A percentile compares a stretch with the other conserved stretches of the same genome.
Conservation (phyloP, 1,140 invertebrate species). For the Dolichoris vasculosae region DNA sequence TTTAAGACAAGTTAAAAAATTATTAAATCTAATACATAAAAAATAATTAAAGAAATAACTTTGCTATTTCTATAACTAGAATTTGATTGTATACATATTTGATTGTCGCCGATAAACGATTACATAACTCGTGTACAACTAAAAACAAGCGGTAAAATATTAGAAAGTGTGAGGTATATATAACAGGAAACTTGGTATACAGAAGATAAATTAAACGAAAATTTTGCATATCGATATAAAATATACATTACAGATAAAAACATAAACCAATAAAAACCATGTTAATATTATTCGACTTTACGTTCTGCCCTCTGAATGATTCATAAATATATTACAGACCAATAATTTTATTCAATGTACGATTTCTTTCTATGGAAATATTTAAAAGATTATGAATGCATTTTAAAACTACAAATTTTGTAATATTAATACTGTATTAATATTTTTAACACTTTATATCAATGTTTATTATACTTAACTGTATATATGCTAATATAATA, state of each 20-base stretch:
- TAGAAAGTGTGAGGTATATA: slow-evolving; percentile 26
- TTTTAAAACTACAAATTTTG: background rate
- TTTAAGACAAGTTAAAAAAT: background rate
- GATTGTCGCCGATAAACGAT: slow-evolving; percentile 23
- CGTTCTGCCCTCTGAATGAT: background rate
- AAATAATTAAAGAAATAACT: background rate
- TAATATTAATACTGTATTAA: background rate
- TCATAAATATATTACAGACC: slow-evolving; percentile 9
- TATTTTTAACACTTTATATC: background rate
- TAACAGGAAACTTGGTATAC: background rate
- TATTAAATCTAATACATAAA: background rate
- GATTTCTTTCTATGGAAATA: background rate
- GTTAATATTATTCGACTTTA: background rate
- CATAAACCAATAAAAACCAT: background rate
- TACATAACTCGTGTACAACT: slow-evolving; percentile 4
- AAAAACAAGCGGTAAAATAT: slow-evolving; percentile 21
- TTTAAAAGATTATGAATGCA: background rate
- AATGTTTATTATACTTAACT: background rate
- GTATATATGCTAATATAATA: background rate
- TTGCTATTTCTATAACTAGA: background rate
- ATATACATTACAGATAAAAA: slow-evolving; percentile 11
- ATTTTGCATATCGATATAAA: background rate
- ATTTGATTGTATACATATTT: slow-evolving; percentile 29
- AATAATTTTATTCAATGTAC: background rate
- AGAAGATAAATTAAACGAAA: background rate